phyloP scores from a whole-genome alignment of 1,140 invertebrate genomes.

The Branchinecta lindahli region DNA sequence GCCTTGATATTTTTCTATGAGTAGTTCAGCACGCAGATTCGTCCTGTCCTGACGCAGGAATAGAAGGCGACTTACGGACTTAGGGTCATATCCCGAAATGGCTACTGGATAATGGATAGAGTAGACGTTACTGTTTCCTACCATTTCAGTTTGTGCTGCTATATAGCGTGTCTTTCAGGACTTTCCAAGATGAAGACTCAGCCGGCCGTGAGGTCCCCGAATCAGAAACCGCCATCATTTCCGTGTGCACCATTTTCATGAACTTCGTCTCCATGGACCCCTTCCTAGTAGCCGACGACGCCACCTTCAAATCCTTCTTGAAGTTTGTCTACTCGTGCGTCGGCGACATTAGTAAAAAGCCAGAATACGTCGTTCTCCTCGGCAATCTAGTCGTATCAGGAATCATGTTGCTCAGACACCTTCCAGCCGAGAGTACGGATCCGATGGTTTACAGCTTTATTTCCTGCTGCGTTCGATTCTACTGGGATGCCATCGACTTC shows the following conservation, averaged over 20 bases:
- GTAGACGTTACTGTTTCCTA: too few species aligned
- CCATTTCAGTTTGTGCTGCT: too few species aligned
- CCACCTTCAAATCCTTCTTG: slow-evolving; percentile 56
- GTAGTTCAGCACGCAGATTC: too few species aligned
- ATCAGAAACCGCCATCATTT: slow-evolving; percentile 60
- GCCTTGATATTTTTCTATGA: too few species aligned
- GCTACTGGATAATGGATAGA: too few species aligned
- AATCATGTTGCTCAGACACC: slow-evolving; percentile 63
- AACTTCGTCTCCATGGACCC: slow-evolving; percentile 75
- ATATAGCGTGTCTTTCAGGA: background rate
- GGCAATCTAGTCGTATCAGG: slow-evolving; percentile 69
- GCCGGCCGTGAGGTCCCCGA: slow-evolving; percentile 33
- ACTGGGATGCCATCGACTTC: slow-evolving; percentile 76
- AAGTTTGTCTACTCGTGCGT: slow-evolving; percentile 74
- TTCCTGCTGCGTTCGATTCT: slow-evolving; percentile 46
- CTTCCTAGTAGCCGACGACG: slow-evolving; percentile 56
- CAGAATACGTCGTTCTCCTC: slow-evolving; percentile 63
- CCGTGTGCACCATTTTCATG: slow-evolving; percentile 79
- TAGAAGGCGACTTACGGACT: too few species aligned
- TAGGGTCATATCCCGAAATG: too few species aligned
- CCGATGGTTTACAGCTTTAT: slow-evolving; percentile 31
- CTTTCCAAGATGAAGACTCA: background rate
- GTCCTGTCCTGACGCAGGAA: too few species aligned
- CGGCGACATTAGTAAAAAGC: slow-evolving; percentile 63
- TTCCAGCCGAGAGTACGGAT: slow-evolving; percentile 37